Conservation (phyloP, 2,113 vertebrate species). For the Ceuthmochares aereus region DNA sequence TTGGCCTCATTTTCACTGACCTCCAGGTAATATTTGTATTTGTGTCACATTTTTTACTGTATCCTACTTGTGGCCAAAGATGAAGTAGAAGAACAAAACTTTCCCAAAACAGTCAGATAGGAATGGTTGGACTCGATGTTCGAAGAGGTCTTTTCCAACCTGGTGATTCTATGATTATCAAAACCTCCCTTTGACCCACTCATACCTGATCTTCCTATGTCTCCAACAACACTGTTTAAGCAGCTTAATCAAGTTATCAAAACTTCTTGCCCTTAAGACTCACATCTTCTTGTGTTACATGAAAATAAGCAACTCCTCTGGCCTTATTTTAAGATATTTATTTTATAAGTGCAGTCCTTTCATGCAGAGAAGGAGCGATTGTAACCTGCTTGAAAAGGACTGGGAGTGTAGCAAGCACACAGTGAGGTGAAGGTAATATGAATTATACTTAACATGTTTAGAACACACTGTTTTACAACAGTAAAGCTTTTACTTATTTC, state of each 20-base stretch:
- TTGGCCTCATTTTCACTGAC: background rate
- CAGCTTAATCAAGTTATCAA: background rate
- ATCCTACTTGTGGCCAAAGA: background rate
- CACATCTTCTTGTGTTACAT: background rate
- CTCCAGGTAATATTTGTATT: background rate
- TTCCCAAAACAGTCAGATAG: background rate
- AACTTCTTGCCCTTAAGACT: background rate
- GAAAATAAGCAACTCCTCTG: slow-evolving; percentile 8
- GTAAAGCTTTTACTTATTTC: background rate
- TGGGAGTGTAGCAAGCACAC: background rate
- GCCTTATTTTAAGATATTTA: background rate
- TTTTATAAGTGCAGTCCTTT: background rate
- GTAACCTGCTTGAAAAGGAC: background rate
- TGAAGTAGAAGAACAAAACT: rapidly evolving
- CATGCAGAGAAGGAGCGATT: slow-evolving; percentile 4
- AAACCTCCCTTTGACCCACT: background rate
- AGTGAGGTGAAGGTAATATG: background rate
- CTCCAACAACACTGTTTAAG: background rate
- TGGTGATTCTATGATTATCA: background rate
- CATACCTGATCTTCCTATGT: background rate
- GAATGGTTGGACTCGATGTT: no score
- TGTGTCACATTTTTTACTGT: background rate
- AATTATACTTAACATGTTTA: slow-evolving; percentile 9
- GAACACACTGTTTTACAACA: background rate
- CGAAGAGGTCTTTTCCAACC: no score